phyloP scores from a whole-genome alignment of 2,113 vertebrate genomes.

The Coreoperca whiteheadi region DNA sequence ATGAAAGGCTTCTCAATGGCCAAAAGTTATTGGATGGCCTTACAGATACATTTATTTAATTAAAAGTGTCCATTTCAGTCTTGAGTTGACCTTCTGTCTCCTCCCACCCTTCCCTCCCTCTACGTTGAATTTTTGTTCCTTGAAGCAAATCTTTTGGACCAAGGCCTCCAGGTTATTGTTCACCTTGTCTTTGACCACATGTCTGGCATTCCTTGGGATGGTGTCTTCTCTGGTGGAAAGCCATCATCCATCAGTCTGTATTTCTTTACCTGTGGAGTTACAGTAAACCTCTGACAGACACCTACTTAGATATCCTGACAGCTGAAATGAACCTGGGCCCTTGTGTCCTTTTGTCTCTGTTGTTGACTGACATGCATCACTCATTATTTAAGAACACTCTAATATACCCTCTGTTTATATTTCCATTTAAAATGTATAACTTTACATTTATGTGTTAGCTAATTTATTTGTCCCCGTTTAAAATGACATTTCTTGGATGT shows the following conservation, averaged over 20 bases:
- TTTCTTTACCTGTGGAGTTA: slow-evolving; percentile 54
- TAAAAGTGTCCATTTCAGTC: too few relatives aligned
- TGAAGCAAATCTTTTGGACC: slow-evolving; percentile 48
- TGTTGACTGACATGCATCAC: slow-evolving; percentile 16
- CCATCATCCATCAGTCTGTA: slow-evolving; percentile 63
- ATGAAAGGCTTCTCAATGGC: background rate
- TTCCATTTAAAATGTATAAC: background rate
- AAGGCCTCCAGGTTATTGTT: slow-evolving; percentile 52
- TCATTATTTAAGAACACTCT: slow-evolving; percentile 4
- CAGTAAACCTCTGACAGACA: slow-evolving; percentile 62
- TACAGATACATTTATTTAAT: background rate
- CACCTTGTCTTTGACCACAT: slow-evolving; percentile 54
- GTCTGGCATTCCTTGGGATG: slow-evolving; percentile 43
- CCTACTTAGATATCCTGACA: slow-evolving; percentile 50
- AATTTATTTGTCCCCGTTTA: background rate
- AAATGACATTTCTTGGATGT: background rate
- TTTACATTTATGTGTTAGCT: background rate
- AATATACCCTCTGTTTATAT: background rate
- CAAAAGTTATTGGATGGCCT: background rate
- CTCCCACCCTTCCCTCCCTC: slow-evolving; percentile 3
- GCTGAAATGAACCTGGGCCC: slow-evolving; percentile 45
- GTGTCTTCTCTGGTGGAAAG: slow-evolving; percentile 66
- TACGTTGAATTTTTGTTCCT: slow-evolving; percentile 36
- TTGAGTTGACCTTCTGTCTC: slow-evolving; percentile 3
- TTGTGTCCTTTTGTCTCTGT: slow-evolving; percentile 40